Percentiles rank a stretch among this genome's conserved stretches.
These are phyloP conservation scores for Ardeotis arabs DNA, from an alignment of 2,113 vertebrate species.

Conservation along the genomic window DNA sequence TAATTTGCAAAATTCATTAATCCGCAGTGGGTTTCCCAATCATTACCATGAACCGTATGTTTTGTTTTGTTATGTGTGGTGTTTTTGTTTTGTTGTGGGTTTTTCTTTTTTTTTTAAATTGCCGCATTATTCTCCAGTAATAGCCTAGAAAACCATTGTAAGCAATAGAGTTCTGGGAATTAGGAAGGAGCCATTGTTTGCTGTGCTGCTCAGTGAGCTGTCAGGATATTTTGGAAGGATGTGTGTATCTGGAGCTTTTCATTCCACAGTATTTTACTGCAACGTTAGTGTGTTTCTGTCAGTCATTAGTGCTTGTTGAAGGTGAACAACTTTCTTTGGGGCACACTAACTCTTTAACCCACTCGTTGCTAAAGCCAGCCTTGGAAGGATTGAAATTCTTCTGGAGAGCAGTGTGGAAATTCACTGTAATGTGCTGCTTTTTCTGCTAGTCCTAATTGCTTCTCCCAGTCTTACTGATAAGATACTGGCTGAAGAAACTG, in stretches of 20 bases:
- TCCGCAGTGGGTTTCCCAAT: conserved; percentile 16
- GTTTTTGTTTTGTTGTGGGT: background rate
- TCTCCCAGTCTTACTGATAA: background rate
- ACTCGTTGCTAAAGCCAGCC: background rate
- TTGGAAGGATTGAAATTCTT: background rate
- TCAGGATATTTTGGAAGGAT: conserved; percentile 20
- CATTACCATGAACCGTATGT: background rate
- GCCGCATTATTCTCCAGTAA: conserved; percentile 9
- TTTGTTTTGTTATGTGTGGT: background rate
- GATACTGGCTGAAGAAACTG: background rate
- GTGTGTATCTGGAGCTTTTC: background rate
- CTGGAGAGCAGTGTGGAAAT: background rate
- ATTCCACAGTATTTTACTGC: background rate
- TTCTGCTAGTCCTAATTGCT: background rate
- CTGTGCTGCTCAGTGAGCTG: conserved; percentile 28
- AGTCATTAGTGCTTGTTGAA: background rate
- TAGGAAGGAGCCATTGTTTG: conserved; percentile 21
- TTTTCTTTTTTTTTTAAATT: background rate
- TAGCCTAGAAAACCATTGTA: background rate
- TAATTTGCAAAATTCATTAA: conserved; percentile 60
- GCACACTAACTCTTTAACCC: background rate
- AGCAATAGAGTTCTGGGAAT: background rate
- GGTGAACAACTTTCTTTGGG: background rate
- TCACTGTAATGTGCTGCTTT: background rate
- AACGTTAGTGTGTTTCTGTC: background rate